phyloP scores from a whole-genome alignment of 2,888 invertebrate species.

The Acanthosoma haemorrhoidale region DNA sequence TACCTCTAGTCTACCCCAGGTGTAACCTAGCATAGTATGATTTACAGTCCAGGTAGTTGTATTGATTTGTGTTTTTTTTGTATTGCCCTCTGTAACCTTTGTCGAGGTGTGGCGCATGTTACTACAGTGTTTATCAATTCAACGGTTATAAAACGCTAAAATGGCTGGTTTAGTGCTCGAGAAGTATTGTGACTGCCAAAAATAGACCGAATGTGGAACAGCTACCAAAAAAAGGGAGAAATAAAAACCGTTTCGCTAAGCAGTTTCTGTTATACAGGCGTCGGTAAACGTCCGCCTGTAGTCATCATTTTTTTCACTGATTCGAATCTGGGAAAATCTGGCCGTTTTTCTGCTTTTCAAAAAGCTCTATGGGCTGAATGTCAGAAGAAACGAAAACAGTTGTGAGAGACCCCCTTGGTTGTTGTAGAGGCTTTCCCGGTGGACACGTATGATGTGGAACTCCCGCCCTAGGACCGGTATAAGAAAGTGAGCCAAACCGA shows the following conservation, averaged over 20 bases:
- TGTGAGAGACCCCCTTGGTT: neutral
- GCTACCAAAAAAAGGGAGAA: neutral
- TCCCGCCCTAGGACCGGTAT: neutral
- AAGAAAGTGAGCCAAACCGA: neutral
- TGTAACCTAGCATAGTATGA: too few relatives aligned
- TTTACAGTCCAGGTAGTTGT: too few relatives aligned
- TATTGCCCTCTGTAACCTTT: too few relatives aligned
- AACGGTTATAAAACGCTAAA: too few relatives aligned
- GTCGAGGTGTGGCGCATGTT: too few relatives aligned
- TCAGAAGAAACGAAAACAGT: constrained; percentile 9
- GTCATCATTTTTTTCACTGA: neutral
- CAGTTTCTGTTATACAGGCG: neutral
- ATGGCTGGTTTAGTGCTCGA: too few relatives aligned
- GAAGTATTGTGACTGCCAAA: too few relatives aligned
- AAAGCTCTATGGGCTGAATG: neutral
- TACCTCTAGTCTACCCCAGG: too few relatives aligned
- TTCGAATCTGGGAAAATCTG: neutral
- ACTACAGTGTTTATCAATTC: too few relatives aligned
- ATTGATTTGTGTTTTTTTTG: too few relatives aligned
- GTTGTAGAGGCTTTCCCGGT: neutral
- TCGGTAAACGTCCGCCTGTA: neutral
- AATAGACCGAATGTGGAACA: too few relatives aligned
- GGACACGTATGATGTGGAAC: constrained; percentile 4
- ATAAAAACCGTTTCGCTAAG: neutral
- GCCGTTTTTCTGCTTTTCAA: neutral